phyloP scores from a whole-genome alignment of 2,888 invertebrate genomes.

The Patella caerulea region DNA sequence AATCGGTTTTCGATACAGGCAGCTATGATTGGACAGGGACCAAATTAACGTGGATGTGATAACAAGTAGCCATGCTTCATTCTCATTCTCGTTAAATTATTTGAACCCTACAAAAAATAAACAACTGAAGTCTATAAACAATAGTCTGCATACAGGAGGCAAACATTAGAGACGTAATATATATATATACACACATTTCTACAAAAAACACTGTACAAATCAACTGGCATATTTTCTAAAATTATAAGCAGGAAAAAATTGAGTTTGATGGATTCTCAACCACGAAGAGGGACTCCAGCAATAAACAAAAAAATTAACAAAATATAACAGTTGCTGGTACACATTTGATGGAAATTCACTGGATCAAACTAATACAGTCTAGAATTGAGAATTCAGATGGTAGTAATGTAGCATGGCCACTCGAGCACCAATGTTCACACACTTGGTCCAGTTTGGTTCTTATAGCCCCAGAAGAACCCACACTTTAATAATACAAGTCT shows the following conservation, averaged over 20 bases:
- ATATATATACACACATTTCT: no score
- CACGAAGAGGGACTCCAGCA: neutral
- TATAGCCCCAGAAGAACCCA: neutral
- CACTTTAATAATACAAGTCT: constrained; percentile 1
- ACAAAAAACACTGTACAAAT: constrained; percentile 5
- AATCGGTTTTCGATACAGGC: no score
- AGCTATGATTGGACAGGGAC: no score
- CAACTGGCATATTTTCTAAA: neutral
- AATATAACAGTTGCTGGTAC: neutral
- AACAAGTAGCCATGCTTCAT: no score
- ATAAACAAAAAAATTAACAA: neutral
- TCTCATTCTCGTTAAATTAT: no score
- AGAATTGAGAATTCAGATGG: no score
- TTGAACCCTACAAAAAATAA: no score
- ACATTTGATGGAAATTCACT: neutral
- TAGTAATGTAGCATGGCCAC: constrained; percentile 4
- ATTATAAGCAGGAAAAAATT: constrained; percentile 1
- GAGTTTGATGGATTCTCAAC: neutral
- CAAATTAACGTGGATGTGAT: no score
- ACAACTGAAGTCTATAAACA: no score
- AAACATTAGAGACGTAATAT: no score
- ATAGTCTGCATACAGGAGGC: no score
- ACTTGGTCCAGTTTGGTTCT: constrained; percentile 1
- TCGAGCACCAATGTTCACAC: neutral
- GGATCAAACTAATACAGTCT: neutral